Conservation (phyloP, 2,113 vertebrate species). For the Salvelinus namaycush region DNA sequence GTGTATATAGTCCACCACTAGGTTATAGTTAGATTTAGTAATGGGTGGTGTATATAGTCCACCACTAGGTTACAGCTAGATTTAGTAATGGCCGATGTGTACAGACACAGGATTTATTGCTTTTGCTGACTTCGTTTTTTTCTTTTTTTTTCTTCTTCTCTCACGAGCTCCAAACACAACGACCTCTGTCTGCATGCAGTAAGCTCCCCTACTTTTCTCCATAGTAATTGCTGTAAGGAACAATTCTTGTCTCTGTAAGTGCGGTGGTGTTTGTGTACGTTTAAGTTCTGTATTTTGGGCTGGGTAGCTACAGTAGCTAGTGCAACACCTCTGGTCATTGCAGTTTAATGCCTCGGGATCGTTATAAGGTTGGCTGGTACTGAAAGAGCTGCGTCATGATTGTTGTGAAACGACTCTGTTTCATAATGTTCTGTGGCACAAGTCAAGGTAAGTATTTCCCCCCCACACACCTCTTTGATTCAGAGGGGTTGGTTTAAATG, state of each 20-base stretch:
- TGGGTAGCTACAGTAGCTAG: constrained; percentile 35
- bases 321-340: constrained; percentile 60
- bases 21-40: constrained; percentile 13
- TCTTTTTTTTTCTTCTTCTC: too few species aligned
- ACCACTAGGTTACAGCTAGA: constrained; percentile 20
- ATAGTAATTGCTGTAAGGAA: constrained; percentile 64
- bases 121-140: constrained; percentile 54
- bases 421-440: constrained; percentile 30
- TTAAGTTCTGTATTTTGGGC: constrained; percentile 59
- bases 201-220: constrained; percentile 19
- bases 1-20: too few species aligned
- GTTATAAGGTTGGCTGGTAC: constrained; percentile 56
- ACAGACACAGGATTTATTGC: constrained; percentile 60
- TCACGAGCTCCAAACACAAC: too few species aligned
- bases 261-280: constrained; percentile 12
- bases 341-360: constrained; percentile 59
- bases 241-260: constrained; percentile 24
- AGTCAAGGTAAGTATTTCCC: too few species aligned
- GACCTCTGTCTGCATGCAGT: too few species aligned
- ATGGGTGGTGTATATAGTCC: constrained; percentile 28
- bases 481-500: too few species aligned
- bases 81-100: too few species aligned
- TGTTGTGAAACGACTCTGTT: constrained; percentile 43
- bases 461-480: too few species aligned
- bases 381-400: constrained; percentile 59